Evolutionary conservation across 2,888 invertebrate genomes (phyloP).

Genomic region (Oscheius sp.): DNA sequence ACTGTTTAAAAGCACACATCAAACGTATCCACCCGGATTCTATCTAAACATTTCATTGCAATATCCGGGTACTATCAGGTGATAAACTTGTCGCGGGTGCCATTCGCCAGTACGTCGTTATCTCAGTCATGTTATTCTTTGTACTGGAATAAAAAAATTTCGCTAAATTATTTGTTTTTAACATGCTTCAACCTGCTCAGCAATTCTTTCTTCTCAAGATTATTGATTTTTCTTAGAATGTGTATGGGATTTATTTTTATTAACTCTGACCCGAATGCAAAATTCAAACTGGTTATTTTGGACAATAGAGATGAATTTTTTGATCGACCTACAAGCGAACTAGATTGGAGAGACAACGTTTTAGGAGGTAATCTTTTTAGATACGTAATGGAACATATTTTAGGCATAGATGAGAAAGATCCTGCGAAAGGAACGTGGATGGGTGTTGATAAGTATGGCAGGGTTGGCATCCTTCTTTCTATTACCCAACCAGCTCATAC

Average conservation of each 20-base stretch:
- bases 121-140: not conserved
- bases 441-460: slow-evolving; percentile 48
- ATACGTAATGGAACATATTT: not conserved
- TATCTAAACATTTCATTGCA: not conserved
- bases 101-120: not conserved
- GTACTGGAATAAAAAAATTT: not conserved
- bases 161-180: not conserved
- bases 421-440: slow-evolving; percentile 64
- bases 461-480: slow-evolving; percentile 56
- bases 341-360: slow-evolving; percentile 58
- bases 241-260: slow-evolving; percentile 49
- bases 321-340: slow-evolving; percentile 50
- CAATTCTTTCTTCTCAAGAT: not conserved
- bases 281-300: slow-evolving; percentile 58
- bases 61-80: slow-evolving; percentile 3
- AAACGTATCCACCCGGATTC: slow-evolving; percentile 11
- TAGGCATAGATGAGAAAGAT: slow-evolving; percentile 61
- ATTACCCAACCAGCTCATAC: slow-evolving; percentile 53
- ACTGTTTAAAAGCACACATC: slow-evolving; percentile 14
- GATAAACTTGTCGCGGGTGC: slow-evolving; percentile 4
- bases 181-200: not conserved
- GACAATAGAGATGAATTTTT: slow-evolving; percentile 63
- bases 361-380: too few relatives aligned
- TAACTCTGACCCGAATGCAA: slow-evolving; percentile 29
- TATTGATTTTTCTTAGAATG: slow-evolving; percentile 30